A percentile compares a stretch with the other conserved stretches of the same genome.
These are phyloP conservation scores for Chesias legatella DNA, from an alignment of 2,888 invertebrate genomes.

Conservation along the genomic window DNA sequence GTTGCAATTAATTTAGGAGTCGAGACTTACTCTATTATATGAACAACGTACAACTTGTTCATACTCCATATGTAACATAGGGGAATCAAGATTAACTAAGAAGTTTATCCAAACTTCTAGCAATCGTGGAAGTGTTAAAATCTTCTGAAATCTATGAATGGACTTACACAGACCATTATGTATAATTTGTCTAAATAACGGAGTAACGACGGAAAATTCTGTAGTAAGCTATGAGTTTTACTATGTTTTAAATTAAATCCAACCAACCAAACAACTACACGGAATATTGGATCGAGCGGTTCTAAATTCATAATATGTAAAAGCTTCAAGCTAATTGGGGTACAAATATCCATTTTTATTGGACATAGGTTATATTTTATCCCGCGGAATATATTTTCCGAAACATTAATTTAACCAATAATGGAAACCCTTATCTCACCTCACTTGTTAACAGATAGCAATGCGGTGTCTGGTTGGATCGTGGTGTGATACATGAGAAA, in stretches of 20 bases:
- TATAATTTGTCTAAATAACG: no score
- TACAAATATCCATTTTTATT: no score
- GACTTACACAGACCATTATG: no score
- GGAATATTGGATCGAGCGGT: no score
- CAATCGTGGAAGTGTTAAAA: no score
- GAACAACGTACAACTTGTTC: constrained; percentile 27
- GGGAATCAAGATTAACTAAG: not conserved
- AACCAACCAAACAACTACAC: no score
- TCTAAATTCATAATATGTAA: no score
- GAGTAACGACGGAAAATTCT: no score
- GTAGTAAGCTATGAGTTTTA: no score
- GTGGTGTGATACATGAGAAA: constrained; percentile 31
- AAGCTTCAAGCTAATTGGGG: no score
- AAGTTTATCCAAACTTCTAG: not conserved
- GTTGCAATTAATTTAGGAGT: constrained; percentile 47
- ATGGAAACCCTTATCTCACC: constrained; percentile 52
- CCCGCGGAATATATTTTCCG: constrained; percentile 13
- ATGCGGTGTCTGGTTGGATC: constrained; percentile 31
- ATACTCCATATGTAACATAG: constrained; percentile 1
- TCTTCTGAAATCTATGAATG: no score
- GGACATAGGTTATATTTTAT: constrained; percentile 7
- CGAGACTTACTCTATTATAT: constrained; percentile 37
- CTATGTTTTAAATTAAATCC: no score
- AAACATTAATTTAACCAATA: constrained; percentile 50
- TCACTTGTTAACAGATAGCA: constrained; percentile 52